Base-by-base conservation (phyloP, 2,888 invertebrate genomes). In the Mythimna impura region DNA sequence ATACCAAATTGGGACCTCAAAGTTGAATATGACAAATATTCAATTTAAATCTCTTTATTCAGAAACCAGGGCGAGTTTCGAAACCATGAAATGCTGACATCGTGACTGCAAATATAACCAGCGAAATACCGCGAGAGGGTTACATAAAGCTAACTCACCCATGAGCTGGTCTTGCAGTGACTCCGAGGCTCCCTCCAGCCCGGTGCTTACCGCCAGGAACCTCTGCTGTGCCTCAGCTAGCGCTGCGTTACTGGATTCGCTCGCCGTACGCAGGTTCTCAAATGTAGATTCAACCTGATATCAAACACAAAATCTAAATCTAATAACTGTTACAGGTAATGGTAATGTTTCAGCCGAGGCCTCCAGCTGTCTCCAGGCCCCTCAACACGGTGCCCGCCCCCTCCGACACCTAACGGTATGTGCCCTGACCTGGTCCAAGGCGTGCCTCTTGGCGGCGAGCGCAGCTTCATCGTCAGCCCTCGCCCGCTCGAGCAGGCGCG, bases 91-190 rank as follows among this genome's bases (percentile, higher is more conserved):
- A 4, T 20, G 17, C 47, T 47, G 4, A 17, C 17, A 5, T 47
- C 47, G 40, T 40, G 12, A 40, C 40, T 36, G 36, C 36, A 36
- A 36, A 36, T 36, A 36, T 12, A 40, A 3, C 12, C 2, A 3
- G 12, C 40, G 12, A 40, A 12, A 40, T 40, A 12, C 12, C 40
- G 12, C 40, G 40, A 40, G 12, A 12, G 40, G 10, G 40, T 10
- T 40, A 40, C 40, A 50, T 20, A 50, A 25, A n/a, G 43, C 3
- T 3, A 30, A 66, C 92, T 89, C 89, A 98, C 98, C 97, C 92
- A 99, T 99, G 30, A 99, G 97, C 91, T 99, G 99, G 83, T 99
- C 98, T 90, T 98, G 98, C 69, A 99, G 96, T 0, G 99, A 98
- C 52, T 98, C 98, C 9, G 98, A 97, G 25, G 97, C 98, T 82